A percentile compares a stretch with the other conserved stretches of the same genome.
Conservation (phyloP, 1,140 invertebrate species). For the Carcinoscorpius rotundicauda region DNA sequence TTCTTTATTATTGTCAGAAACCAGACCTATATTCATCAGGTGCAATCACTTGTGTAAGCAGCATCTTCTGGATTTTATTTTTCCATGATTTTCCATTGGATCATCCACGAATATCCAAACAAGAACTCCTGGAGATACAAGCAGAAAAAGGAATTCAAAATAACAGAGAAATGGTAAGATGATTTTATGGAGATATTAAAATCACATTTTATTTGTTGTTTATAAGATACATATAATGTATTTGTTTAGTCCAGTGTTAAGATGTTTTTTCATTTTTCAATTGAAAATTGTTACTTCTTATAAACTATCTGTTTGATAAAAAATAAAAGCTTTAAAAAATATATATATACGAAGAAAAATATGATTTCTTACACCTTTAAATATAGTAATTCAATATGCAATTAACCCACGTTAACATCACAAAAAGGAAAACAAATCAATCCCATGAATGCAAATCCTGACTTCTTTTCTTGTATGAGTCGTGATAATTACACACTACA, state of each 20-base stretch:
- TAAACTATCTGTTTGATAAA: background rate
- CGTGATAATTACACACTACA: slow-evolving; percentile 73
- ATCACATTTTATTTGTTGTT: background rate
- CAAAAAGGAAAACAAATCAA: background rate
- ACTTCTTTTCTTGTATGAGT: slow-evolving; percentile 78
- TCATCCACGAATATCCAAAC: slow-evolving; percentile 16
- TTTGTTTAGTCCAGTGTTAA: background rate
- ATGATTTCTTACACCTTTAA: no score
- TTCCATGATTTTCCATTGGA: no score
- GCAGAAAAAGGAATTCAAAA: background rate
- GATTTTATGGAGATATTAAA: no score
- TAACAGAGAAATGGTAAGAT: no score
- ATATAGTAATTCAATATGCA: no score
- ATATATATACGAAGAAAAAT: no score
- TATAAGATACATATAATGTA: background rate
- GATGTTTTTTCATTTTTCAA: background rate
- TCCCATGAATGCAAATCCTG: slow-evolving; percentile 67
- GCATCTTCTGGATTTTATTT: background rate
- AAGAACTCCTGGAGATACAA: slow-evolving; percentile 1
- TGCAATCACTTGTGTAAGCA: no score
- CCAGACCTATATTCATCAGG: no score
- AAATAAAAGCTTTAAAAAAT: no score
- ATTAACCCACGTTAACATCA: no score
- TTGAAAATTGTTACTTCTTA: background rate
- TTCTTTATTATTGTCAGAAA: no score